Evolutionary conservation across 2,113 vertebrate species (phyloP).

Genomic region (Phylloscopus trochiloides): DNA sequence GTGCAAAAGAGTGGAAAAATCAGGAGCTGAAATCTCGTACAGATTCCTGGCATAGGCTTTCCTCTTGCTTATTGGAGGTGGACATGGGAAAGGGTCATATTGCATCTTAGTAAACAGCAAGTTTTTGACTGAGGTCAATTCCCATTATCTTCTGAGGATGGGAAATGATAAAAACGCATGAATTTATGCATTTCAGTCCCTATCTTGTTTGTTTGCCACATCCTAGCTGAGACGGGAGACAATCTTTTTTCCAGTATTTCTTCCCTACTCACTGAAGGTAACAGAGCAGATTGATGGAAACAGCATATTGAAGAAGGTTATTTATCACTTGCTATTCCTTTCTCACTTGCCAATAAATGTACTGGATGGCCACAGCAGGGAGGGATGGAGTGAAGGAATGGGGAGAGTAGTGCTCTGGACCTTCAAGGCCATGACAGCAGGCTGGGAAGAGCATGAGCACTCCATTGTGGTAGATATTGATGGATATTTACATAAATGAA

Average conservation of each 20-base stretch:
- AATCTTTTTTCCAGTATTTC: not conserved
- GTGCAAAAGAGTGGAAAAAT: not conserved
- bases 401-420: not conserved
- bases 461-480: not conserved
- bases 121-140: not conserved
- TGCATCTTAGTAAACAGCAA: not conserved
- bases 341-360: not conserved
- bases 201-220: not conserved
- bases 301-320: not conserved
- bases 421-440: not conserved
- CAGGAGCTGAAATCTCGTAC: not conserved
- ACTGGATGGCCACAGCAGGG: not conserved
- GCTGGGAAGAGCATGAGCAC: not conserved
- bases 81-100: not conserved
- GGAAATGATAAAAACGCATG: not conserved
- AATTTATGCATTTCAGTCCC: not conserved
- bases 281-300: not conserved
- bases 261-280: not conserved
- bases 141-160: not conserved
- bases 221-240: not conserved
- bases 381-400: rapidly evolving
- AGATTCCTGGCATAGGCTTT: not conserved
- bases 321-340: not conserved
- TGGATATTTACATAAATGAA: not conserved
- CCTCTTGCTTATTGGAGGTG: not conserved